phyloP scores from a whole-genome alignment of 2,797 vertebrate genomes.

The Chelon labrosus region DNA sequence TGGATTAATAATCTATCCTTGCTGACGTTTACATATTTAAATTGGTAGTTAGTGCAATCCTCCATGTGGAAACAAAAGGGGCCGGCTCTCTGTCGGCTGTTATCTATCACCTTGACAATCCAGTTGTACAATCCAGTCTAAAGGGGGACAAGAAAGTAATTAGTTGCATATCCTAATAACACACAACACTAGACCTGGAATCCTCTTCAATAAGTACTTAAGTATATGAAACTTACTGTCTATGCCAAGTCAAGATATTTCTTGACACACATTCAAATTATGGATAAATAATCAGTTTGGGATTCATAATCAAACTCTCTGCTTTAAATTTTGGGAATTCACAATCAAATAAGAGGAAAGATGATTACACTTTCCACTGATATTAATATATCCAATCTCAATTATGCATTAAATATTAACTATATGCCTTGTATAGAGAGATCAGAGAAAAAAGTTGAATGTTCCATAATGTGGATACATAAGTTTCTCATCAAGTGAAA shows the following conservation, averaged over 20 bases:
- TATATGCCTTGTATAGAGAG: neutral
- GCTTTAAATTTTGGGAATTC: too few species aligned
- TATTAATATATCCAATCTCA: neutral
- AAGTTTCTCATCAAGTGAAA: neutral
- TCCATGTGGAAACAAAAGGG: slow-evolving; percentile 74
- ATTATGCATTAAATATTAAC: neutral
- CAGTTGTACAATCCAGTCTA: slow-evolving; percentile 24
- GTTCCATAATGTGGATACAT: neutral
- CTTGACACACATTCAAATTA: too few species aligned
- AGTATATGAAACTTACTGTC: neutral
- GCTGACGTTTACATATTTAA: slow-evolving; percentile 83
- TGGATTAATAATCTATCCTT: slow-evolving; percentile 79
- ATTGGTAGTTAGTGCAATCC: slow-evolving; percentile 75
- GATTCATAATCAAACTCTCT: too few species aligned
- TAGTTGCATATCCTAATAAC: slow-evolving; percentile 28
- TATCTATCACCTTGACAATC: slow-evolving; percentile 75
- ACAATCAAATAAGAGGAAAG: too few species aligned
- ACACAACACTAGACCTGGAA: neutral
- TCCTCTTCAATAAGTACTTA: neutral
- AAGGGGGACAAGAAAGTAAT: slow-evolving; percentile 36
- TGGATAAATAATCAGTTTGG: too few species aligned
- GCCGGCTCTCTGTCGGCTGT: slow-evolving; percentile 43
- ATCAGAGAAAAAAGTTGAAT: neutral
- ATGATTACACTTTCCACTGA: too few species aligned
- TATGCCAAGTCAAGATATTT: too few species aligned